Conservation (phyloP, 2,888 invertebrate genomes). For the Archaeoteleia sp. region DNA sequence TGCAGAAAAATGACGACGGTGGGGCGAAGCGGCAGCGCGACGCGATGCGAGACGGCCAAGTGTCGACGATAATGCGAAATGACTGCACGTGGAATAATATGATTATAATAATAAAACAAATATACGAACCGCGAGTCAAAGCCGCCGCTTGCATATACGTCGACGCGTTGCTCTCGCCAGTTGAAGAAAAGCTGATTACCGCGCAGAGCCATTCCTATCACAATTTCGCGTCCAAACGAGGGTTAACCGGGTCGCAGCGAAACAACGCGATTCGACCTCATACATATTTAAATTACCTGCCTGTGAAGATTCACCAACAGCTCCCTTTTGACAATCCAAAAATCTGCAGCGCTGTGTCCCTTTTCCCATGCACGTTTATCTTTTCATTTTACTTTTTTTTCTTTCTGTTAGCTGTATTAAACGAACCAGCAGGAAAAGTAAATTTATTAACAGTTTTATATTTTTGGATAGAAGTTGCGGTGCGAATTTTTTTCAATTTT, state of each 20-base stretch:
- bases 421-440: too few relatives aligned
- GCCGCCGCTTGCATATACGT: conserved; percentile 2
- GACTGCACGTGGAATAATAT: conserved; percentile 21
- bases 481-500: too few relatives aligned
- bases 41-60: background rate
- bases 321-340: background rate
- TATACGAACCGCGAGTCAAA: conserved; percentile 16
- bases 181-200: conserved; percentile 30
- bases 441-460: too few relatives aligned
- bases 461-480: too few relatives aligned
- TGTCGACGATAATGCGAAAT: conserved; percentile 25
- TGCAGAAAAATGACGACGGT: background rate
- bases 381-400: too few relatives aligned
- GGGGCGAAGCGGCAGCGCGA: background rate
- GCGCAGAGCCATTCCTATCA: conserved; percentile 5
- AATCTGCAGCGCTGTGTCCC: too few relatives aligned
- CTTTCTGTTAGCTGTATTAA: too few relatives aligned
- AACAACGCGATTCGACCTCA: conserved; percentile 22
- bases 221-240: conserved; percentile 2
- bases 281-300: conserved; percentile 40
- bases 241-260: conserved; percentile 26
- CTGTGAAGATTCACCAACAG: conserved; percentile 25
- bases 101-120: conserved; percentile 31
- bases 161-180: conserved; percentile 1
- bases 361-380: too few relatives aligned